A percentile compares a stretch with the other conserved stretches of the same genome.
Evolutionary conservation across 2,888 invertebrate species (phyloP).

Genomic region (Cosmia trapezina): DNA sequence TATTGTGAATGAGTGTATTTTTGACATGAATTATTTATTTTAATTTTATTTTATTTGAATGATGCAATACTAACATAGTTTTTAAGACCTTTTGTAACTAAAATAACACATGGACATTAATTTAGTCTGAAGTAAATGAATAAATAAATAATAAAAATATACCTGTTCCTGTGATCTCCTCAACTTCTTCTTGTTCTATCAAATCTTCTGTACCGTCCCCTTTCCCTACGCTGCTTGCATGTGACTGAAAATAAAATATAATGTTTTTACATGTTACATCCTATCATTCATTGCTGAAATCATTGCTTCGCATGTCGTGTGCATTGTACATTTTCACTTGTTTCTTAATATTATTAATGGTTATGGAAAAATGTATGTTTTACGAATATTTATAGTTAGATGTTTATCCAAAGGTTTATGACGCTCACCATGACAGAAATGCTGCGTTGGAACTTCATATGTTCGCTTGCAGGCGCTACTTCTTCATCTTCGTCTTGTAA

Average conservation of each 20-base stretch:
- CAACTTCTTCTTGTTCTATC: conserved; percentile 88
- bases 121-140: too few relatives aligned
- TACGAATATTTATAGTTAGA: not conserved
- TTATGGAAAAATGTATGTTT: not conserved
- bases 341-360: not conserved
- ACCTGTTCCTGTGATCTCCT: conserved; percentile 92
- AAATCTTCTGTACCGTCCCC: conserved; percentile 57
- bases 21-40: too few relatives aligned
- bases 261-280: conserved; percentile 1
- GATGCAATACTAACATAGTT: too few relatives aligned
- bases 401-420: not conserved
- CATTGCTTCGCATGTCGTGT: not conserved
- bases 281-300: not conserved
- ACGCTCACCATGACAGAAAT: conserved; percentile 67
- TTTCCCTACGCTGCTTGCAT: conserved; percentile 69
- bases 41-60: too few relatives aligned
- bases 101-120: too few relatives aligned
- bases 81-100: too few relatives aligned
- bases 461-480: conserved; percentile 57
- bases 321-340: not conserved
- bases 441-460: conserved; percentile 71
- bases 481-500: conserved; percentile 81
- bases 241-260: conserved; percentile 74
- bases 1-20: too few relatives aligned
- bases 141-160: too few relatives aligned